These are phyloP conservation scores for Leucoraja erinaceus DNA, from an alignment of 2,113 vertebrate species.

Conservation along the genomic window DNA sequence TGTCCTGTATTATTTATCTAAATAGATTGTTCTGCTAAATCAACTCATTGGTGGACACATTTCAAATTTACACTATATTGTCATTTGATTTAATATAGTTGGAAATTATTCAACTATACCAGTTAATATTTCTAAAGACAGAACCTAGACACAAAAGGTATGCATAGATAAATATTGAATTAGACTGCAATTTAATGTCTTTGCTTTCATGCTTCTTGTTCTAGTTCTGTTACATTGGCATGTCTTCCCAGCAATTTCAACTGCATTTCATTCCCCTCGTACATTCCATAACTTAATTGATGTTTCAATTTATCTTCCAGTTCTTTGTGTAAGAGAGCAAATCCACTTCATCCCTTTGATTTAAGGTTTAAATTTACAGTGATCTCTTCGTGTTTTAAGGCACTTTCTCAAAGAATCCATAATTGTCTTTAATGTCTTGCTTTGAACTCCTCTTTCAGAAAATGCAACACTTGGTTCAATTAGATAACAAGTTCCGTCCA, in stretches of 20 bases:
- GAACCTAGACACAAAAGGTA: background rate
- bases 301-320: background rate
- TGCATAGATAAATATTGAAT: background rate
- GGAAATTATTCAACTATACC: background rate
- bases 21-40: background rate
- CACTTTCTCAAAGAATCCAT: background rate
- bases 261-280: too few relatives aligned
- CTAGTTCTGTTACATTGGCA: background rate
- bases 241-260: background rate
- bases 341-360: background rate
- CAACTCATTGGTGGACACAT: background rate
- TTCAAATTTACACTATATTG: background rate
- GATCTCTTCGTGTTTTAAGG: background rate
- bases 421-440: background rate
- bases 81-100: background rate
- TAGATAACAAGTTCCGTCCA: background rate
- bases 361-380: background rate
- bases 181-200: background rate
- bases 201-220: too few relatives aligned
- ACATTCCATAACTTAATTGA: background rate
- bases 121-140: background rate
- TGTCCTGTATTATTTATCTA: background rate
- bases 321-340: background rate
- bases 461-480: background rate
- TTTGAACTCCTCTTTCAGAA: background rate